A percentile compares a stretch with the other conserved stretches of the same genome.
These are phyloP conservation scores for Drosophila bipectinata DNA, from an alignment of 1,140 invertebrate genomes.

Conservation along the genomic window DNA sequence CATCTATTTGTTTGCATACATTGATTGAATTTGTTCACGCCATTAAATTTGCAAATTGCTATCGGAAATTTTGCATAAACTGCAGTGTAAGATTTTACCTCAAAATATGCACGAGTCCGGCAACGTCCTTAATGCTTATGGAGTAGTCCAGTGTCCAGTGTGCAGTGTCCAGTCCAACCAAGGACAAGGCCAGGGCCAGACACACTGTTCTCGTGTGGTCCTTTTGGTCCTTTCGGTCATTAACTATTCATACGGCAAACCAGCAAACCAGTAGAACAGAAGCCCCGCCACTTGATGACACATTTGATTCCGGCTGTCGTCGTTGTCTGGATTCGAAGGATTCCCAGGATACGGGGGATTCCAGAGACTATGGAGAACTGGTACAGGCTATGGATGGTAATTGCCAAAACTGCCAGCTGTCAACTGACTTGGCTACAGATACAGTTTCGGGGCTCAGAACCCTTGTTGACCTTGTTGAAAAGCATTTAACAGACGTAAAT, in stretches of 20 bases:
- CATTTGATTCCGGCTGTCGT: conserved; percentile 51
- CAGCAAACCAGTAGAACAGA: conserved; percentile 14
- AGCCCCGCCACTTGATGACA: conserved; percentile 44
- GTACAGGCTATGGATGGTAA: neutral
- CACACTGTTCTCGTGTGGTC: conserved; percentile 4
- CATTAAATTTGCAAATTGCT: conserved; percentile 84
- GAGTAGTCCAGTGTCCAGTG: conserved; percentile 13
- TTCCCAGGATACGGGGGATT: neutral
- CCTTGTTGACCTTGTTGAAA: conserved; percentile 53
- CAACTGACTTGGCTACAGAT: neutral
- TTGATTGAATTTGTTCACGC: conserved; percentile 84
- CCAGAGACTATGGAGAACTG: neutral
- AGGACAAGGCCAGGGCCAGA: conserved; percentile 39
- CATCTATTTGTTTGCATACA: conserved; percentile 79
- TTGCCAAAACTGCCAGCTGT: conserved; percentile 2
- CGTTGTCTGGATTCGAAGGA: conserved; percentile 9
- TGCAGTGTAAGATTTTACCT: conserved; percentile 70
- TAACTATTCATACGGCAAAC: conserved; percentile 75
- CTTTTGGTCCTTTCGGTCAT: conserved; percentile 38
- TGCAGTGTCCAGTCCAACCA: conserved; percentile 13
- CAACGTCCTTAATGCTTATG: conserved; percentile 47
- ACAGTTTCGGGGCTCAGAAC: conserved; percentile 11
- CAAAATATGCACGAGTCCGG: conserved; percentile 27
- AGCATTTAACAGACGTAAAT: conserved; percentile 64
- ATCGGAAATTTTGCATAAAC: conserved; percentile 82